Evolutionary conservation across 1,140 invertebrate genomes (phyloP).

Genomic region (Magallana angulata): DNA sequence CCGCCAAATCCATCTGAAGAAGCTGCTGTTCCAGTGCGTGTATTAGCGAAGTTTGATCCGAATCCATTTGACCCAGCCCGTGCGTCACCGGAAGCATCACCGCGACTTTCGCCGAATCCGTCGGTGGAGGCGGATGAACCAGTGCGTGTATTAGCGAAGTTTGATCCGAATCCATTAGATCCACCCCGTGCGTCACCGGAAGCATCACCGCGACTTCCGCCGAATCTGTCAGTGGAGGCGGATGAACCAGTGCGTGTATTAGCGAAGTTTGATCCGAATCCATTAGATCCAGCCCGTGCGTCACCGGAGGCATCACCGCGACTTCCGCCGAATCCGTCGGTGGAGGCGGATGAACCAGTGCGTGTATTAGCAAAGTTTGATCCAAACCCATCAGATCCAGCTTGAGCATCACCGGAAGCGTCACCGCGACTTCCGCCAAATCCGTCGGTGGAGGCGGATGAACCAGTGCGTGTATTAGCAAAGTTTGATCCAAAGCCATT

Average conservation of each 20-base stretch:
- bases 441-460: too few relatives aligned
- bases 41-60: neutral
- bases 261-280: neutral
- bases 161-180: conserved; percentile 12
- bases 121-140: neutral
- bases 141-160: neutral
- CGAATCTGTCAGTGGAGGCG: neutral
- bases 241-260: neutral
- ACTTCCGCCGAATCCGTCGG: neutral
- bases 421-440: too few relatives aligned
- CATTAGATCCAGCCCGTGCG: neutral
- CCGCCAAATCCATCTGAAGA: neutral
- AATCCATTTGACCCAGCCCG: neutral
- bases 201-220: neutral
- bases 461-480: too few relatives aligned
- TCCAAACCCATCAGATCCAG: too few relatives aligned
- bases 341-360: neutral
- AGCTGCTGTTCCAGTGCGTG: neutral
- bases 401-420: too few relatives aligned
- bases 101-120: neutral
- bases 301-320: neutral
- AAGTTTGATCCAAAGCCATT: neutral
- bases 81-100: neutral
- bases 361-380: neutral
- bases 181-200: neutral